Percentiles rank a stretch among this genome's conserved stretches.
phyloP scores from a whole-genome alignment of 2,113 vertebrate genomes.

The Aldabrachelys gigantea region DNA sequence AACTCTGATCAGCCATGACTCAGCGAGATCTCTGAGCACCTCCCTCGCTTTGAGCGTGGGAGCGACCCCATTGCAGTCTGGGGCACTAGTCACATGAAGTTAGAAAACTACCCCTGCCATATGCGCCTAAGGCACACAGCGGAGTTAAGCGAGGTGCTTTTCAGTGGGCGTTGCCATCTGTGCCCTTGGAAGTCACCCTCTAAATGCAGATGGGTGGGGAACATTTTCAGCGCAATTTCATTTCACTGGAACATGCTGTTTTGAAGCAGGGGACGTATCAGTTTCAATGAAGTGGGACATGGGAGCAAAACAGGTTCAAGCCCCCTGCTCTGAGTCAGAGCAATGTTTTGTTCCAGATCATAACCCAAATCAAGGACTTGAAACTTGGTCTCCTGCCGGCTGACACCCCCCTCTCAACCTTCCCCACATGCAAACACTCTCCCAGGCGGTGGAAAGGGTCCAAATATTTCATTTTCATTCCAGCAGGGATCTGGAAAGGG shows the following conservation, averaged over 20 bases:
- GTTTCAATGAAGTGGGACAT: neutral
- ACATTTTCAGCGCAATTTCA: neutral
- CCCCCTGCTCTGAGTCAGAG: too few species aligned
- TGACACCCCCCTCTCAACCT: too few species aligned
- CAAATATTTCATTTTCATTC: neutral
- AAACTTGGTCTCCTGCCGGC: neutral
- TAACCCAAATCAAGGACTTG: neutral
- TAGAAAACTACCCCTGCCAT: neutral
- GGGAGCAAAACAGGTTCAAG: too few species aligned
- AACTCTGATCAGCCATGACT: neutral
- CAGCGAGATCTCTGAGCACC: neutral
- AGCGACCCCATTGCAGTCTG: neutral
- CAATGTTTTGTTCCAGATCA: too few species aligned
- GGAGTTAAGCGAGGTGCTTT: neutral
- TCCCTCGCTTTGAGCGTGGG: neutral
- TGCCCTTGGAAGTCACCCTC: too few species aligned
- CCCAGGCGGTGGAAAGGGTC: neutral
- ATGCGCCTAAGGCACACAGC: neutral
- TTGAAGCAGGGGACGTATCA: neutral
- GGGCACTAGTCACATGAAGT: neutral
- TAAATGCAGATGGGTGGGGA: neutral
- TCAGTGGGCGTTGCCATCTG: neutral
- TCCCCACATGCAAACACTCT: neutral
- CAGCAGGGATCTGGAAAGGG: too few species aligned
- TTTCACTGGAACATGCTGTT: neutral